Base-by-base conservation (phyloP, 2,888 invertebrate genomes). In the Eurytoma adleriae region DNA sequence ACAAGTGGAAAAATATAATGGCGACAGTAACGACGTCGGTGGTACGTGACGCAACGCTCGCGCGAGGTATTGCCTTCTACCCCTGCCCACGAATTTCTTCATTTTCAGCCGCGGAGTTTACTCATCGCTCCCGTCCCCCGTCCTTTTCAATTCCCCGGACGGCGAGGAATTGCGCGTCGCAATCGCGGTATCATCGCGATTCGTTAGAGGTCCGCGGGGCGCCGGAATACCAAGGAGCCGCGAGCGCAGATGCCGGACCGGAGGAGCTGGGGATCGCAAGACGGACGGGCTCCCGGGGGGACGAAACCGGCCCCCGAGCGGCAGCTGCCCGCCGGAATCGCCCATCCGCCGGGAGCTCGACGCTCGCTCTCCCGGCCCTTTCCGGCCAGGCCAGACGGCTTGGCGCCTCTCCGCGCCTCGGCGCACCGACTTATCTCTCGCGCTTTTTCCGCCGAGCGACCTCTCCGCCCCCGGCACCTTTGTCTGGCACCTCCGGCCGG, bases 1-100 rank as follows among this genome's bases (percentile, higher is more conserved):
- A 71, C 74, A 67, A 81, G 70, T 70, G 74, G 74, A 75, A 73
- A 71, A 74, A 71, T 81, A 81, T 79, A 80, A 75, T 75, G 76
- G 76, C 68, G 76, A 61, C 67, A 40, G 75, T 80, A 80, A 80
- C 76, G 76, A 80, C 67, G 71, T 54, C 56, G 76, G 13, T 20
- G 62, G 59, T 72, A 80, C 80, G 80, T 77, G 80, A 80, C 50
- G 68, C 67, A 76, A 54, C 75, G 52, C 48, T 72, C 66, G 66
- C 62, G 30, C 74, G 57, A 30, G 66, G 50, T 59, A 62, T 69
- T 74, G 64, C 73, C 57, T 69, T 56, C n/a, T 12, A 1, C 40
- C 74, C 56, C 74, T 20, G 2, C 27, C 73, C 74, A 69, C 73
- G 73, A 79, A 79, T 79, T 73, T 68, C 67, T 14, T 72, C 52